These are phyloP conservation scores for Telenomus remus DNA, from an alignment of 1,140 invertebrate species.

Conservation along the genomic window DNA sequence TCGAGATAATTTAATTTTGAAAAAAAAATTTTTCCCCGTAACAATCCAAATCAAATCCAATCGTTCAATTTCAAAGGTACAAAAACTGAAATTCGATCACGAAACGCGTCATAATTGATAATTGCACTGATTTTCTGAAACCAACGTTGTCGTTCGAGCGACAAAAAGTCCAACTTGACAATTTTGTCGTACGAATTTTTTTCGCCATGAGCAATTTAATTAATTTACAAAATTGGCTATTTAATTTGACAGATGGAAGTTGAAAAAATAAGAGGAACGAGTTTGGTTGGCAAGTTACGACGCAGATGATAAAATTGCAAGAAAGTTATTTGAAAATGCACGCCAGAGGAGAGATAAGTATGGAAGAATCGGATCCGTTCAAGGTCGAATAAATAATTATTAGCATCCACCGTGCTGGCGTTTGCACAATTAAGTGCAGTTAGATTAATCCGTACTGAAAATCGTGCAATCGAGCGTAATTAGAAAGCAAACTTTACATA, in stretches of 20 bases:
- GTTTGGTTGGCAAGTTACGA: neutral
- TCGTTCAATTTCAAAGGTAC: too few relatives aligned
- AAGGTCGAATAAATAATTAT: constrained; percentile 59
- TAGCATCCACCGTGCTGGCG: constrained; percentile 47
- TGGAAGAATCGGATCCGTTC: constrained; percentile 54
- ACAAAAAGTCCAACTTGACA: too few relatives aligned
- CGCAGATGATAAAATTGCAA: constrained; percentile 47
- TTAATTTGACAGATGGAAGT: constrained; percentile 15
- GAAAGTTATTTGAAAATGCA: constrained; percentile 55
- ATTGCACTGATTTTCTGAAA: too few relatives aligned
- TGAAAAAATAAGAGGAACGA: neutral
- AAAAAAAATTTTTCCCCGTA: too few relatives aligned
- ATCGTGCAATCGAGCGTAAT: constrained; percentile 57
- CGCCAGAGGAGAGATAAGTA: constrained; percentile 37
- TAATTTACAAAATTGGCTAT: constrained; percentile 47
- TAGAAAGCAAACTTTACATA: constrained; percentile 57
- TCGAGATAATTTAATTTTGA: too few relatives aligned
- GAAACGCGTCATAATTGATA: too few relatives aligned
- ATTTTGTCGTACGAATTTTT: too few relatives aligned
- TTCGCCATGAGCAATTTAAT: constrained; percentile 4
- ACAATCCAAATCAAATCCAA: too few relatives aligned
- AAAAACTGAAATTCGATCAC: too few relatives aligned
- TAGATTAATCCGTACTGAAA: constrained; percentile 60
- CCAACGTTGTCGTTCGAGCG: too few relatives aligned
- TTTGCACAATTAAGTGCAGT: constrained; percentile 59